These are phyloP conservation scores for Penaeus indicus DNA, from an alignment of 1,140 invertebrate genomes.

Conservation along the genomic window DNA sequence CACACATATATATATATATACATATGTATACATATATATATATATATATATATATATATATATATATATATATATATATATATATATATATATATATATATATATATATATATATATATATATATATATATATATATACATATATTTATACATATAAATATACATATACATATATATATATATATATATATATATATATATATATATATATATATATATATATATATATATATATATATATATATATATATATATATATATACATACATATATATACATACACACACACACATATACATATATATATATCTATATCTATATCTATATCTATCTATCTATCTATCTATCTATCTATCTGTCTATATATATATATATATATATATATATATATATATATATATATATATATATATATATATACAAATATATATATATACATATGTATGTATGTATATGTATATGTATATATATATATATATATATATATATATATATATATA, in stretches of 20 bases:
- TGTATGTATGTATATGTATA: slow-evolving; percentile 2
- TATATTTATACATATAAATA: neutral
- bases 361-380: slow-evolving; percentile 3
- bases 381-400: neutral
- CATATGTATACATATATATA: neutral
- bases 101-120: neutral
- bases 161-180: neutral
- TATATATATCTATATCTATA: neutral
- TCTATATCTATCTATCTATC: neutral
- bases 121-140: neutral
- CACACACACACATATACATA: neutral
- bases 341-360: neutral
- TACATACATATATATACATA: neutral
- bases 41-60: neutral
- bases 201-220: neutral
- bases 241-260: neutral
- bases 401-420: neutral
- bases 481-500: neutral
- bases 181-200: neutral
- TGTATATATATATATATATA: neutral
- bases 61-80: neutral
- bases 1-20: neutral
- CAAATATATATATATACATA: slow-evolving; percentile 10
- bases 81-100: neutral
- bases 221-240: neutral